phyloP scores from a whole-genome alignment of 2,113 vertebrate species.

The Struthio camelus region DNA sequence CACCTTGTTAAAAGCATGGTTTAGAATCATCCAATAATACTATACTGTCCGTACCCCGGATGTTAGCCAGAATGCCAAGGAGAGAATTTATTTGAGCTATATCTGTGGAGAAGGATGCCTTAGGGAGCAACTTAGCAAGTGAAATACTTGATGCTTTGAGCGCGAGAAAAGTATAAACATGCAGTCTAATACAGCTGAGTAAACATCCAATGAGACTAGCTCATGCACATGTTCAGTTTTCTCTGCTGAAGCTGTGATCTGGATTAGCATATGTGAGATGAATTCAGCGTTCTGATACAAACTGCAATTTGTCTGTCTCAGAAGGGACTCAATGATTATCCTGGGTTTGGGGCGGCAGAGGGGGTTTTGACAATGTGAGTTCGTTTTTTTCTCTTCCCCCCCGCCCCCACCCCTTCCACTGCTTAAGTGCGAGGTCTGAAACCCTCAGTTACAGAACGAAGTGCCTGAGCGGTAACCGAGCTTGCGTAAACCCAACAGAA shows the following conservation, averaged over 20 bases:
- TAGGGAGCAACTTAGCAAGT: conserved; percentile 25
- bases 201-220: conserved; percentile 50
- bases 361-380: background rate
- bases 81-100: background rate
- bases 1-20: background rate
- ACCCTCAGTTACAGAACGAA: conserved; percentile 71
- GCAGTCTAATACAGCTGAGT: conserved; percentile 36
- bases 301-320: background rate
- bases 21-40: background rate
- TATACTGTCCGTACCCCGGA: background rate
- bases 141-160: conserved; percentile 44
- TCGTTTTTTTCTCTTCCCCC: background rate
- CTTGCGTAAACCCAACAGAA: conserved; percentile 62
- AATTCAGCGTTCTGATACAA: conserved; percentile 18
- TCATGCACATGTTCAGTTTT: background rate
- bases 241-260: background rate
- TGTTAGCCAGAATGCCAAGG: background rate
- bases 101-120: background rate
- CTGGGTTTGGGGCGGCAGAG: background rate
- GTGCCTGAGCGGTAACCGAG: conserved; percentile 65
- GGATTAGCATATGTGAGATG: conserved; percentile 34
- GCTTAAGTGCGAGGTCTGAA: conserved; percentile 53
- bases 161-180: conserved; percentile 36
- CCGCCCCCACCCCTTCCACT: background rate
- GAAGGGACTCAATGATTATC: conserved; percentile 12